Percentiles rank a stretch among this genome's conserved stretches.
phyloP scores from a whole-genome alignment of 2,888 invertebrate species.

The Escarpia spicata region DNA sequence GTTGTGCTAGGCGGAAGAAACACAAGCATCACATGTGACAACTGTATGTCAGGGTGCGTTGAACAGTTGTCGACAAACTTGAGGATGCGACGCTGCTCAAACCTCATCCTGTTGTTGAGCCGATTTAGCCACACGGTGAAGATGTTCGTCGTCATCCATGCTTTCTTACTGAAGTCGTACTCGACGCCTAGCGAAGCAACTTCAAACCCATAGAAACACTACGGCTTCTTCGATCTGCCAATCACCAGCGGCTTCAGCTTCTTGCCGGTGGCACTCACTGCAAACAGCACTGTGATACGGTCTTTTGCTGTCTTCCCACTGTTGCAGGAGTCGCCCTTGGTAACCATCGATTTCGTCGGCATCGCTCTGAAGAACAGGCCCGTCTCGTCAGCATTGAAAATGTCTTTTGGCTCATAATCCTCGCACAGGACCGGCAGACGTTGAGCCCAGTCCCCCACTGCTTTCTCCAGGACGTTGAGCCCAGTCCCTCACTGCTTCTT shows the following conservation, averaged over 20 bases:
- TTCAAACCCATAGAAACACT: conserved; percentile 36
- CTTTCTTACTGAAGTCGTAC: neutral
- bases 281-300: conserved; percentile 41
- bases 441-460: conserved; percentile 18
- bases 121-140: neutral
- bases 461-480: no score
- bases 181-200: neutral
- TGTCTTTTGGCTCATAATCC: conserved; percentile 32
- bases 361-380: conserved; percentile 40
- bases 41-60: neutral
- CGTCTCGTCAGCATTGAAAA: conserved; percentile 45
- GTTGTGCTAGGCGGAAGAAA: conserved; percentile 20
- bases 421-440: conserved; percentile 27
- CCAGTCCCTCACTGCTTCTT: no score
- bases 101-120: conserved; percentile 13
- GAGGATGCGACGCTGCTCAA: neutral
- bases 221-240: neutral
- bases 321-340: conserved; percentile 32
- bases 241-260: conserved; percentile 41
- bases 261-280: conserved; percentile 41
- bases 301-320: conserved; percentile 41
- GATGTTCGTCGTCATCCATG: conserved; percentile 8
- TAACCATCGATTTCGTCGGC: conserved; percentile 39
- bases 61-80: conserved; percentile 18
- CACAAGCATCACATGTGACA: neutral